A percentile compares a stretch with the other conserved stretches of the same genome.
These are phyloP conservation scores for Anthophora plumipes DNA, from an alignment of 2,888 invertebrate genomes.

Conservation along the genomic window DNA sequence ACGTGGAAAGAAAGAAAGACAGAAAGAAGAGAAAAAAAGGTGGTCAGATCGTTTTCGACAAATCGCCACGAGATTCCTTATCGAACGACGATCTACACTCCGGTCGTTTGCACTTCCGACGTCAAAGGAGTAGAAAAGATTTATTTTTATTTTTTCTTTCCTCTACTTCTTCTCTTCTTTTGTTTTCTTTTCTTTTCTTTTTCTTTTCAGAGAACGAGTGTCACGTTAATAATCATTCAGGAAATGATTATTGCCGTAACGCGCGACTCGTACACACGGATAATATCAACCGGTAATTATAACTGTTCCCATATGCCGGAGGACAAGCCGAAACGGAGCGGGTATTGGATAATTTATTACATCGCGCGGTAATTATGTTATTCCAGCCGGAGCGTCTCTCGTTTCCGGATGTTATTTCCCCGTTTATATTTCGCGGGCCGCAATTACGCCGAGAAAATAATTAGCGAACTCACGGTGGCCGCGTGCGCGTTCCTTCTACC, in stretches of 20 bases:
- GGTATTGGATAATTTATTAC: slow-evolving; percentile 42
- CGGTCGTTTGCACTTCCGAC: slow-evolving; percentile 46
- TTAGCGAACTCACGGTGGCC: slow-evolving; percentile 6
- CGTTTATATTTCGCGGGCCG: slow-evolving; percentile 3
- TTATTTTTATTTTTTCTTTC: neutral
- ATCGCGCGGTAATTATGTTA: slow-evolving; percentile 31
- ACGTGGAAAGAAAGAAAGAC: no score
- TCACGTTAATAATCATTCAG: neutral
- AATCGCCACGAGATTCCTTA: slow-evolving; percentile 59
- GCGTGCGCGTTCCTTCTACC: neutral
- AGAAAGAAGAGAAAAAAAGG: no score
- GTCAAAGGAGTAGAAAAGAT: slow-evolving; percentile 7
- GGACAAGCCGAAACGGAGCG: slow-evolving; percentile 15
- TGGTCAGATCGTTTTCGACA: slow-evolving; percentile 41
- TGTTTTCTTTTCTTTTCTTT: neutral
- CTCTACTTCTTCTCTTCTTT: neutral
- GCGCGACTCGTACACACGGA: neutral
- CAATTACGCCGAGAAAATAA: slow-evolving; percentile 20
- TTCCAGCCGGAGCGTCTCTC: slow-evolving; percentile 18
- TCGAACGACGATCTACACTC: slow-evolving; percentile 49
- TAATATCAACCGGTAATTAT: slow-evolving; percentile 34
- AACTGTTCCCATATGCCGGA: slow-evolving; percentile 25
- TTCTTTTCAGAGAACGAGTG: neutral
- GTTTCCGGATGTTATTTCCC: slow-evolving; percentile 26
- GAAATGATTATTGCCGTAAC: slow-evolving; percentile 16